Percentiles rank a stretch among this genome's conserved stretches.
Evolutionary conservation across 2,113 vertebrate species (phyloP).

Genomic region (Nansenia antarctica): DNA sequence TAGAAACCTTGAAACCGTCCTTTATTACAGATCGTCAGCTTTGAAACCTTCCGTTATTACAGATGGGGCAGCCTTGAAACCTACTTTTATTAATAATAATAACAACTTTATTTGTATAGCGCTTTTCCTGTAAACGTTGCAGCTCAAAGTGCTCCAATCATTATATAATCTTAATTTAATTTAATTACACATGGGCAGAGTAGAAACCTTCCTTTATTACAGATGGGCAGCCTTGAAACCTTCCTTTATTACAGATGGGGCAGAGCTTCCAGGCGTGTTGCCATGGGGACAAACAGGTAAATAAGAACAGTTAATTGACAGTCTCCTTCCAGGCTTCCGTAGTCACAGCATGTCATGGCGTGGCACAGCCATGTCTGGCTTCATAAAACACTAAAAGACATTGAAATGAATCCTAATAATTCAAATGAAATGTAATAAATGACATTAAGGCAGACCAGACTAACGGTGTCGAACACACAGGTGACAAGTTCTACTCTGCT

Average conservation of each 20-base stretch:
- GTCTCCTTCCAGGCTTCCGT: slow-evolving; percentile 16
- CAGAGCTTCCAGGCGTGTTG: slow-evolving; percentile 65
- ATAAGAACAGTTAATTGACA: slow-evolving; percentile 46
- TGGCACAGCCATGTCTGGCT: no score
- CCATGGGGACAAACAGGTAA: slow-evolving; percentile 40
- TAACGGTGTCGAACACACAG: neutral
- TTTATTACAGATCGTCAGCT: no score
- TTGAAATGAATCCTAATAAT: neutral
- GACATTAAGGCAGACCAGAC: neutral
- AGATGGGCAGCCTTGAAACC: slow-evolving; percentile 50
- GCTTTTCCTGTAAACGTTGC: no score
- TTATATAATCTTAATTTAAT: no score
- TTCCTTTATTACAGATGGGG: slow-evolving; percentile 65
- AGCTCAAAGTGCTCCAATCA: no score
- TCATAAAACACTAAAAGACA: no score
- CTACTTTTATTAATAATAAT: no score
- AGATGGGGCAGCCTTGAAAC: no score
- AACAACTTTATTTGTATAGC: no score
- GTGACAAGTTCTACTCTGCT: neutral
- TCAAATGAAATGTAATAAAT: neutral
- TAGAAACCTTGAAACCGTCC: no score
- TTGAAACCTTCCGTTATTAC: no score
- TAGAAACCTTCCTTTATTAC: slow-evolving; percentile 70
- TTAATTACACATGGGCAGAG: no score
- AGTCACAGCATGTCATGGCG: slow-evolving; percentile 5